phyloP scores from a whole-genome alignment of 2,888 invertebrate genomes.

The Drosophila seclusa region DNA sequence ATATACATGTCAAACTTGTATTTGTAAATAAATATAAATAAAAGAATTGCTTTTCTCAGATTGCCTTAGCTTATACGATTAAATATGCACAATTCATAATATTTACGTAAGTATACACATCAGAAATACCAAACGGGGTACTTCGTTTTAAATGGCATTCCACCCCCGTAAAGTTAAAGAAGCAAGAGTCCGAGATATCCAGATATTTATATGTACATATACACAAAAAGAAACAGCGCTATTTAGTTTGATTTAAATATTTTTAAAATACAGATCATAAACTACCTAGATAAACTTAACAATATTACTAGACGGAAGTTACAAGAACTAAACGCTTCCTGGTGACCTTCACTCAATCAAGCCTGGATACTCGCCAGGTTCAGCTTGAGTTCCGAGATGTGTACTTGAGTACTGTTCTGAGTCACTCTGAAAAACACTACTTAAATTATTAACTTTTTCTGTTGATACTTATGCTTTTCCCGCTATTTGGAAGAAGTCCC shows the following conservation, averaged over 20 bases:
- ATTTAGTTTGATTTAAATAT: background rate
- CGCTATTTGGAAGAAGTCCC: too few relatives aligned
- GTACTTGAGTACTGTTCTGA: too few relatives aligned
- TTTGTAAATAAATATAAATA: background rate
- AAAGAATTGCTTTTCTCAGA: background rate
- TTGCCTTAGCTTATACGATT: background rate
- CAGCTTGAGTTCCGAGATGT: too few relatives aligned
- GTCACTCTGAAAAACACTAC: too few relatives aligned
- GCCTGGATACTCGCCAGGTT: too few relatives aligned
- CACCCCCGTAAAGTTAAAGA: background rate
- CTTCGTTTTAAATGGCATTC: background rate
- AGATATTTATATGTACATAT: background rate
- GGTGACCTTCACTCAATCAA: too few relatives aligned
- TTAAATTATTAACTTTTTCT: too few relatives aligned
- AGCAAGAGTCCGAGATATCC: background rate
- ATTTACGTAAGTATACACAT: background rate
- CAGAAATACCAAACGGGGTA: background rate
- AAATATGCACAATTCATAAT: background rate
- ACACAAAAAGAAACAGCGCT: background rate
- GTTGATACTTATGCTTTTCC: too few relatives aligned
- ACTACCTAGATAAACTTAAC: background rate
- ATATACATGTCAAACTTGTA: background rate
- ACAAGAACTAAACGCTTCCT: background rate
- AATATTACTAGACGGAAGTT: background rate
- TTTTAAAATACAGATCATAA: slow-evolving; percentile 1